Evolutionary conservation across 2,797 vertebrate genomes (phyloP), one percentile per base, ranked within the genome.

Genomic region (Halcyon leucocephala): DNA sequence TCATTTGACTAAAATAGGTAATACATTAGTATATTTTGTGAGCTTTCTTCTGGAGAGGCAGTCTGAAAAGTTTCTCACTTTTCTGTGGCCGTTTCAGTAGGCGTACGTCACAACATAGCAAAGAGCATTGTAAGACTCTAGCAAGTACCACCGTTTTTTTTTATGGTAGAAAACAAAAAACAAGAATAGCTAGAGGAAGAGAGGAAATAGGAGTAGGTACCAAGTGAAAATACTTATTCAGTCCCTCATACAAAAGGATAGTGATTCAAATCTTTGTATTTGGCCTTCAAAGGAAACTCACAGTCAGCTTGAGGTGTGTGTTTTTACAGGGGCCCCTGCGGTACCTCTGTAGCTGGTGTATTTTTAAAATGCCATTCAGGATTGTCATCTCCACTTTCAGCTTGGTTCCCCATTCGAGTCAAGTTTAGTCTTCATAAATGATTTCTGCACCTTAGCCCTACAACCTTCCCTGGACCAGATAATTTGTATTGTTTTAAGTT

Each of bases 121-220:
- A 21, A 44, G 42, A 18, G 20, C 35, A 8, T 35, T 4, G 0
- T 18, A 22, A 14, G 3, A 0, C 20, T 49, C 4, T 14, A 7
- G 58, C 46, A 37, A 41, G 22, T 48, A 4, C 22, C 29, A 6
- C 35, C 6, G 6, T 4, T 1, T 8, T 44, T 49, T 88, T 49
- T 85, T 49, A 10, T 46, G 3, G 9, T 12, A 46, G 24, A 26
- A 89, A 85, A 25, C 16, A 51, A 66, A 66, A 12, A 5, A 4
- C 17, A 33, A 18, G 2, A 46, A 7, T 37, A 54, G 13, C 9
- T 58, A 29, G 33, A 65, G 44, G 28, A 71, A 29, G 25, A 79
- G 25, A 61, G 25, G 33, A 52, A 72, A 18, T 28, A 24, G 26
- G 10, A 35, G 52, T 37, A 48, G 46, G n/a, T 57, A 69, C 28